phyloP scores from a whole-genome alignment of 2,113 vertebrate species.

The Clupea harengus region DNA sequence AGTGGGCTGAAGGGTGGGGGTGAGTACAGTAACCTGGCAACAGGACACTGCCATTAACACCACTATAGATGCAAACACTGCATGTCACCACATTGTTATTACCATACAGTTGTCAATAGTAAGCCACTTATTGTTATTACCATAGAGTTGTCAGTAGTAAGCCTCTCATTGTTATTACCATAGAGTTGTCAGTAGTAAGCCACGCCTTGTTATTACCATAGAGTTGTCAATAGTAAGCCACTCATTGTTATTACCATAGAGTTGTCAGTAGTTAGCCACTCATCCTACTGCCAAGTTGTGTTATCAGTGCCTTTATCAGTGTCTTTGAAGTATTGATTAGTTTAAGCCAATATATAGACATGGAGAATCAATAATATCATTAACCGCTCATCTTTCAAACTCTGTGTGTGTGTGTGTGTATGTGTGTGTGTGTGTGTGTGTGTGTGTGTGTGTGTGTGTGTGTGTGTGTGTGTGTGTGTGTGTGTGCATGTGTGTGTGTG shows the following conservation, averaged over 20 bases:
- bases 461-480: background rate
- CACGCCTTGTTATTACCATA: background rate
- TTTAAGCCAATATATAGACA: conserved; percentile 1
- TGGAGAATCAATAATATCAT: background rate
- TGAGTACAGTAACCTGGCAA: conserved; percentile 52
- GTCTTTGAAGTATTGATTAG: background rate
- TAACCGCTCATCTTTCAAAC: background rate
- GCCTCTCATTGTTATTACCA: background rate
- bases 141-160: background rate
- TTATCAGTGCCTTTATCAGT: background rate
- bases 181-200: background rate
- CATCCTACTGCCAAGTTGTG: background rate
- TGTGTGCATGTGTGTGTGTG: conserved; percentile 21
- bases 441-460: background rate
- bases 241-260: background rate
- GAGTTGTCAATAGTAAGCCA: background rate
- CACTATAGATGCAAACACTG: background rate
- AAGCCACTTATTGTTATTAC: background rate
- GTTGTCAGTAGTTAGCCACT: background rate
- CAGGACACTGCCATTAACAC: background rate
- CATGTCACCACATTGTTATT: background rate
- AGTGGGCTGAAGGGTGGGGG: conserved; percentile 92
- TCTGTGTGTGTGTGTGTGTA: background rate
- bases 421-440: conserved; percentile 13
- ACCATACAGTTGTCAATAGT: background rate